Base-by-base conservation (phyloP, 1,140 invertebrate genomes). In the Arctopsyche grandis region DNA sequence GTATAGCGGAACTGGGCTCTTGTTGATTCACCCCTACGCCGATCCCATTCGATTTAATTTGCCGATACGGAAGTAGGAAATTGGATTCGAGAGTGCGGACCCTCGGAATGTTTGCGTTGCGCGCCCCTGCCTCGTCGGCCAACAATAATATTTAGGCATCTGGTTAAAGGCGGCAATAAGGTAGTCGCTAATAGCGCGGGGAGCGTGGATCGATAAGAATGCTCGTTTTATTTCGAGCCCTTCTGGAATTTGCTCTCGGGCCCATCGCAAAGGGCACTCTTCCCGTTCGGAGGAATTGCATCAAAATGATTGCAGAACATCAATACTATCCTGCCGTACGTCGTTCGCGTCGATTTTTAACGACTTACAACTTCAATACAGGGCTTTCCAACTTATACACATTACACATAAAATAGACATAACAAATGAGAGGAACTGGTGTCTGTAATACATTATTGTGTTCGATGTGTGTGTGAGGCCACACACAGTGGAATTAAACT, bases 161-260 rank as follows among this genome's bases (percentile, higher is more conserved):
- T 12, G 24, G 66, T 43, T 69, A 43, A 69, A 69, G 24, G 66
- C 29, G 29, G 66, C 24, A 69, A 26, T 29, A 16, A 66, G n/a
- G 60, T 66, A 69, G 16, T 69, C 66, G n/a, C 24, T 69, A 69
- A 69, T 69, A 69, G 66, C 29, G 66, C 66, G 66, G 24, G 9
- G 66, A 69, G 16, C 66, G 66, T 69, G 66, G 29, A 69, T 69
- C 66, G 66, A 69, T 69, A 69, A 69, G 66, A 69, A 24, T 69
- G 14, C 66, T 14, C 22, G 66, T 69, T 69, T 69, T 69, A 69
- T 69, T 69, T 69, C 66, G 10, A 43, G 26, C 66, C 56, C 56
- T 60, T 60, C 56, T 60, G 19, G 56, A 9, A 9, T 19, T 19
- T 16, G n/a, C 56, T 21, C 16, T 19, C 56, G 56, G 56, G n/a